Base-by-base conservation (phyloP, 30 jellyfish, hydroid and myxozoan species). In the Mastigias papua region DNA sequence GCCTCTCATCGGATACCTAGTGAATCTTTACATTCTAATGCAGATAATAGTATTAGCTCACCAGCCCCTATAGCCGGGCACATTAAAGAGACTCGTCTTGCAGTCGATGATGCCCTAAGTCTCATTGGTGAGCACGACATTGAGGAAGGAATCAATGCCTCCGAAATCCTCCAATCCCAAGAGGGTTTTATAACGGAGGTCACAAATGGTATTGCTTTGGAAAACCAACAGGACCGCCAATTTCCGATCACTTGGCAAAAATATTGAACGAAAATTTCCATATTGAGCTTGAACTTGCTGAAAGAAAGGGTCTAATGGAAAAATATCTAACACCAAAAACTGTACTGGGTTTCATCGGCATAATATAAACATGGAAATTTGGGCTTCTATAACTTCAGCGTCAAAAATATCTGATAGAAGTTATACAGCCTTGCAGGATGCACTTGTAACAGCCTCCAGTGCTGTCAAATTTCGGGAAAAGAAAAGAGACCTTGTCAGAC, bases 1-100 rank as follows among this genome's bases (percentile, higher is more conserved):
- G n/a, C n/a, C n/a, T n/a, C n/a, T n/a, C n/a, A n/a, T n/a, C n/a
- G n/a, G n/a, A n/a, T n/a, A n/a, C n/a, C n/a, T n/a, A n/a, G n/a
- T n/a, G n/a, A n/a, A n/a, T n/a, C n/a, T n/a, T n/a, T n/a, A n/a
- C n/a, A n/a, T n/a, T n/a, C n/a, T n/a, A n/a, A n/a, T n/a, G n/a
- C n/a, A n/a, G n/a, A n/a, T n/a, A n/a, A n/a, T n/a, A n/a, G n/a
- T n/a, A n/a, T n/a, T n/a, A n/a, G n/a, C n/a, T n/a, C 72, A 60
- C 72, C 72, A 20, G 72, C 72, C 72, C 72, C 72, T 60, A 60
- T 60, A 60, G 72, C 72, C 72, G 72, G 72, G 72, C 72, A 60
- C 17, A n/a, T 3, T 60, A 20, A 6, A 3, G 72, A 60, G 72
- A 60, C 72, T 60, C 72, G 32, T 60, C 72, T 20, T 60, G 5